Percentiles rank a stretch among this genome's conserved stretches.
These are phyloP conservation scores for Oncorhynchus mykiss DNA, from an alignment of 2,113 vertebrate species.

Conservation along the genomic window DNA sequence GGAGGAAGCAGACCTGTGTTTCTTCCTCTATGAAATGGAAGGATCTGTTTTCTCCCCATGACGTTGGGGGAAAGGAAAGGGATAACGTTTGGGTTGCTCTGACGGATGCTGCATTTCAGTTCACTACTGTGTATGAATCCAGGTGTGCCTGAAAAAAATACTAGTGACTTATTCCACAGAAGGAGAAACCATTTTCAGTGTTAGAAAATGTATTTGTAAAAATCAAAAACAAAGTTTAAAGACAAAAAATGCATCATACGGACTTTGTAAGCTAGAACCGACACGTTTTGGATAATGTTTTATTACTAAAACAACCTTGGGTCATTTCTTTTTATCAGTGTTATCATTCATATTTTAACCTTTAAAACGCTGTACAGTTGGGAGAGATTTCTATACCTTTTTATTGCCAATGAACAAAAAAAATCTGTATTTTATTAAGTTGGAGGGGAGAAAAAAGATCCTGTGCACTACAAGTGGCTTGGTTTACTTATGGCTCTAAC, in stretches of 20 bases:
- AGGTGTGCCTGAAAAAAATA: constrained; percentile 98
- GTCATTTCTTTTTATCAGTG: constrained; percentile 92
- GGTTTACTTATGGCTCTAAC: constrained; percentile 83
- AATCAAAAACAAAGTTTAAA: constrained; percentile 80
- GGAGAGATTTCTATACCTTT: constrained; percentile 98
- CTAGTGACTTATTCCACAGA: constrained; percentile 87
- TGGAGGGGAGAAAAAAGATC: constrained; percentile 83
- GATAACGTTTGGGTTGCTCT: constrained; percentile 73
- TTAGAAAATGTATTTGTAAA: constrained; percentile 85
- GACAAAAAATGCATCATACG: constrained; percentile 71
- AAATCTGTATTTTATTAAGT: constrained; percentile 97
- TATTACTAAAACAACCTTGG: constrained; percentile 89
- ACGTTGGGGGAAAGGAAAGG: constrained; percentile 73
- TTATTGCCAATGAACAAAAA: constrained; percentile 88
- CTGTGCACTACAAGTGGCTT: constrained; percentile 98
- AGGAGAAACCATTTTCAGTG: constrained; percentile 80
- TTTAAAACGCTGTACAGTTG: constrained; percentile 92
- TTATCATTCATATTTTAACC: constrained; percentile 88
- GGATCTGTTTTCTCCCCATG: constrained; percentile 66
- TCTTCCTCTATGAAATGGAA: constrained; percentile 73
- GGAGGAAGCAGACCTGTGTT: constrained; percentile 21
- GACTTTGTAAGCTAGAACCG: constrained; percentile 88
- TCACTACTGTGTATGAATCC: constrained; percentile 99
- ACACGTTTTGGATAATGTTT: constrained; percentile 89
- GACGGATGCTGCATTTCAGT: constrained; percentile 87